These are phyloP conservation scores for Eupithecia abbreviata DNA, from an alignment of 2,888 invertebrate species.

Conservation along the genomic window DNA sequence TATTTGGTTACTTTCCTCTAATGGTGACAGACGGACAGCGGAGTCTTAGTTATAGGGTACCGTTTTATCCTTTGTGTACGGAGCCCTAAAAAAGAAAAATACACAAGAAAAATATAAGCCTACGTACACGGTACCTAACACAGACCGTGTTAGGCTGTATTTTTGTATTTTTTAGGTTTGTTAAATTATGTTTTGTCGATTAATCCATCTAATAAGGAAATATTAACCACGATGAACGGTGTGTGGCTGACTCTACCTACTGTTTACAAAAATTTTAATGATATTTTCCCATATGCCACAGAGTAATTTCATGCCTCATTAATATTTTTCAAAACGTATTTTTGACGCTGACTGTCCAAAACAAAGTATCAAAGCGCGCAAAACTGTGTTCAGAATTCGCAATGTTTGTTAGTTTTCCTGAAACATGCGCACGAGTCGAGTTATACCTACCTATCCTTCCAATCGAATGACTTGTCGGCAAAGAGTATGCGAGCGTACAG, in stretches of 20 bases:
- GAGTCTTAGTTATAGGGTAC: too few species aligned
- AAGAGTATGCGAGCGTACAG: constrained; percentile 49
- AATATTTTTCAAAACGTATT: not conserved
- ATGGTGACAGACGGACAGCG: too few species aligned
- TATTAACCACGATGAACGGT: too few species aligned
- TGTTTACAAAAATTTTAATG: not conserved
- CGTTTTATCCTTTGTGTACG: too few species aligned
- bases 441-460: constrained; percentile 57
- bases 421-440: constrained; percentile 57
- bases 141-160: too few species aligned
- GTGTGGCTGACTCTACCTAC: not conserved
- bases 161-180: too few species aligned
- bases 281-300: not conserved
- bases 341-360: constrained; percentile 2
- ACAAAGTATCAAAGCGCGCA: constrained; percentile 13
- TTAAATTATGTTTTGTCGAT: too few species aligned
- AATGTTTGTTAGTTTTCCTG: constrained; percentile 61
- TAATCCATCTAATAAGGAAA: too few species aligned
- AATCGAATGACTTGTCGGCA: constrained; percentile 47
- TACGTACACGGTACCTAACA: too few species aligned
- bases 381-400: constrained; percentile 24
- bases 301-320: not conserved
- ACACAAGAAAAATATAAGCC: too few species aligned
- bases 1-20: too few species aligned
- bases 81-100: too few species aligned